phyloP scores from a whole-genome alignment of 2,113 vertebrate genomes.

The Otocyon megalotis region DNA sequence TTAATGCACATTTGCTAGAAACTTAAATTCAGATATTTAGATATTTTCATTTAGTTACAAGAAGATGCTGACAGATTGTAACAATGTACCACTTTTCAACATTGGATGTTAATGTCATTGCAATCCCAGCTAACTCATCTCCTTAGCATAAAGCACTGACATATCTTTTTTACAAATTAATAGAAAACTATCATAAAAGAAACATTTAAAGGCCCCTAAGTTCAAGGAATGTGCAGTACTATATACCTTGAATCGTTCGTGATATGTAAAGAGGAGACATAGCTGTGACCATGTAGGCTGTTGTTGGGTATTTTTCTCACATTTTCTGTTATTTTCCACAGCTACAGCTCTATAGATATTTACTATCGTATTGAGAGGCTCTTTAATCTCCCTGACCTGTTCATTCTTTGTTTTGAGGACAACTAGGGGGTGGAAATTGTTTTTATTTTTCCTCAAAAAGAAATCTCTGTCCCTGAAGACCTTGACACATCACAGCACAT shows the following conservation, averaged over 20 bases:
- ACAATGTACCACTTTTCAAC: neutral
- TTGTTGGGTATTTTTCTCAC: neutral
- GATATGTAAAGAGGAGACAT: neutral
- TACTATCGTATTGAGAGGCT: neutral
- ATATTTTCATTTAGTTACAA: neutral
- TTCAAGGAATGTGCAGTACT: neutral
- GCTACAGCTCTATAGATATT: neutral
- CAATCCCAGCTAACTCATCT: neutral
- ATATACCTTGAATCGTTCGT: neutral
- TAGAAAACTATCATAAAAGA: neutral
- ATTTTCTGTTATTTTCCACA: neutral
- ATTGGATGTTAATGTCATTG: neutral
- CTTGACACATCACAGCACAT: neutral
- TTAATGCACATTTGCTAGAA: neutral
- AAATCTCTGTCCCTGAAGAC: constrained; percentile 1
- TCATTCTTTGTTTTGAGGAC: constrained; percentile 21
- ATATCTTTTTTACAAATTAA: neutral
- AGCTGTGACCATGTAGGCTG: neutral
- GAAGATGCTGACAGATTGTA: neutral
- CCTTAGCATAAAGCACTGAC: neutral
- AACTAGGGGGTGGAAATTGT: neutral
- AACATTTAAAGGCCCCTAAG: neutral
- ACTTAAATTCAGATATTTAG: neutral
- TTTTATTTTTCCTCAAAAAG: constrained; percentile 50
- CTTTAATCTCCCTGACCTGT: constrained; percentile 36